Evolutionary conservation across 2,797 vertebrate species (phyloP), one percentile per base, ranked within the genome.

Genomic region (Dipus sagitta): DNA sequence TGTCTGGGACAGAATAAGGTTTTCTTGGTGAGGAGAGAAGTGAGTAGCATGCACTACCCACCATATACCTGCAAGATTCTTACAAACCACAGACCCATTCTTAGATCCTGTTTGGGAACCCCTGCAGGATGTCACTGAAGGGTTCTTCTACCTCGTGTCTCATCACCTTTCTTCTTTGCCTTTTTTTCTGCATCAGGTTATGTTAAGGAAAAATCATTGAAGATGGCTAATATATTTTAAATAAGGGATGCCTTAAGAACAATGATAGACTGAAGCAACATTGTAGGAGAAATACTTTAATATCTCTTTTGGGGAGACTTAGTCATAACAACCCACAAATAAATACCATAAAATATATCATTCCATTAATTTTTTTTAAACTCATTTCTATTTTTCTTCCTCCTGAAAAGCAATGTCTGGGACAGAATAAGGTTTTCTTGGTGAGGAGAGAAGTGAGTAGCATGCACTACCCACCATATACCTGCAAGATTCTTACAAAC

Each of bases 331-430:
- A 58, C 17, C 76, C 30, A 21, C n/a, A 38, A 38, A 38, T 38
- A 47, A 89, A 67, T 58, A 74, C 54, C 1, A 54, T 17, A 93
- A 52, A 86, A 72, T 52, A 38, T 38, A 38, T 38, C 38, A 38
- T 38, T 38, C 38, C 38, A 38, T 38, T 38, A 38, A 38, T 3
- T 38, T 3, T 38, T 38, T 38, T 38, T n/a, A n/a, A 58, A 58
- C 17, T 17, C 54, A 14, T 58, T 58, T 17, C 17, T 58, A 13
- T 17, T 58, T 58, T 58, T 58, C 54, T 58, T 58, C 54, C 54
- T 58, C 47, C 11, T 47, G 88, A 95, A 86, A 96, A 93, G 78
- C 88, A 78, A 77, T 70, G 28, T 95, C 38, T 93, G 32, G 42
- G 32, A 21, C 71, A 79, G 17, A 6, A n/a, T 32, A 54, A 79